These are phyloP conservation scores for Semibalanus balanoides DNA, from an alignment of 1,140 invertebrate genomes.

Conservation along the genomic window DNA sequence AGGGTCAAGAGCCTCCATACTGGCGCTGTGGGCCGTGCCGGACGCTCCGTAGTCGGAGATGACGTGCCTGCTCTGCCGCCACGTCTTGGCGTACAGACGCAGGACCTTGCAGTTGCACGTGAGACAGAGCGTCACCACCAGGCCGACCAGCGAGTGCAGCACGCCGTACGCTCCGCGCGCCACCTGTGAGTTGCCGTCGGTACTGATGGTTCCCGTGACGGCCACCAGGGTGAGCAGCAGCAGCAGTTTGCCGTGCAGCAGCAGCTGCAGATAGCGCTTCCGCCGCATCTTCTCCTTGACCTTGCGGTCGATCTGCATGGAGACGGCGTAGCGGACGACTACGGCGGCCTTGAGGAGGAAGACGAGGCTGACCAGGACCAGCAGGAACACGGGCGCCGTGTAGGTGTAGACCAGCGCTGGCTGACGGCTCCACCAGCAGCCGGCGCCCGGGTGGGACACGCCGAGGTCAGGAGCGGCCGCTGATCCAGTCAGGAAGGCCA, in stretches of 20 bases:
- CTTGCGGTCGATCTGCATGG: slow-evolving; percentile 21
- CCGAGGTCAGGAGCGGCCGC: no score
- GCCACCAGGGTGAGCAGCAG: slow-evolving; percentile 26
- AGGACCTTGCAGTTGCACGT: slow-evolving; percentile 47
- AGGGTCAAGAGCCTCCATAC: neutral
- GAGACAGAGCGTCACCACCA: slow-evolving; percentile 43
- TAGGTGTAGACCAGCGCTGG: slow-evolving; percentile 31
- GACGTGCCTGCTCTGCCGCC: slow-evolving; percentile 6
- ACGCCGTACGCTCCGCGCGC: slow-evolving; percentile 35
- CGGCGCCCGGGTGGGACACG: neutral
- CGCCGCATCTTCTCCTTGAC: slow-evolving; percentile 42
- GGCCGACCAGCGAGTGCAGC: slow-evolving; percentile 38
- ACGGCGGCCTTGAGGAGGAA: slow-evolving; percentile 35
- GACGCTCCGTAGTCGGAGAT: neutral
- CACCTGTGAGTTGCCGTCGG: slow-evolving; percentile 21
- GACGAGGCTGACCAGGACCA: slow-evolving; percentile 30
- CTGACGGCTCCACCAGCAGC: slow-evolving; percentile 5
- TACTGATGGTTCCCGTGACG: slow-evolving; percentile 24
- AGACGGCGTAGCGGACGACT: slow-evolving; percentile 29
- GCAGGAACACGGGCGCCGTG: slow-evolving; percentile 29
- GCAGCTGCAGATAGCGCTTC: slow-evolving; percentile 40
- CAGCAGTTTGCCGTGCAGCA: slow-evolving; percentile 43
- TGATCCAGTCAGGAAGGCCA: neutral
- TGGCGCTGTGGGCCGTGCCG: slow-evolving; percentile 5
- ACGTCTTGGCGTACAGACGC: slow-evolving; percentile 34